Conservation (phyloP, 2,888 invertebrate genomes). For the Pantelozetes paolii region DNA sequence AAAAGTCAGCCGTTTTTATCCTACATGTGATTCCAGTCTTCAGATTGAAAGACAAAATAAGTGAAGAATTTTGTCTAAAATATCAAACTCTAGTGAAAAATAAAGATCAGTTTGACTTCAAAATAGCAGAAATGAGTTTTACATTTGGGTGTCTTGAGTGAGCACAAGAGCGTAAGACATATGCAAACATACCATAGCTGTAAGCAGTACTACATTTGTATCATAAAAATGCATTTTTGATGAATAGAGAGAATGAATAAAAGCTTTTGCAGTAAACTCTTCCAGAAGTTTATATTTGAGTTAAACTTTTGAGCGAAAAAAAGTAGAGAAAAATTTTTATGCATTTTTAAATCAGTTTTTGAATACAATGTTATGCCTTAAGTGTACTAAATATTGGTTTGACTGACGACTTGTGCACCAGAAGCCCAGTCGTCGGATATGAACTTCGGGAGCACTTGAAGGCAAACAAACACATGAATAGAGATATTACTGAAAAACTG, state of each 20-base stretch:
- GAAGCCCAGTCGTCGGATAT: neutral
- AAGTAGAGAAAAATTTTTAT: neutral
- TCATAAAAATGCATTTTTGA: slow-evolving; percentile 17
- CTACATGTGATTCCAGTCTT: neutral
- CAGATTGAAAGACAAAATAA: neutral
- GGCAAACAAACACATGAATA: no score
- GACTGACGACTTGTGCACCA: neutral
- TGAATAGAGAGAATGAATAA: slow-evolving; percentile 24
- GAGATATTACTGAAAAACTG: no score
- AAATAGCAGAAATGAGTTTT: neutral
- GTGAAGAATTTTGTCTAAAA: neutral
- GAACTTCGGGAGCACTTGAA: neutral
- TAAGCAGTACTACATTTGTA: slow-evolving; percentile 17
- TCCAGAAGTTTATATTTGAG: neutral
- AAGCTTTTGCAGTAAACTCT: neutral
- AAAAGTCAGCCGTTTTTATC: neutral
- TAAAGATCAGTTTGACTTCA: neutral
- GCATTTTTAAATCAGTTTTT: neutral
- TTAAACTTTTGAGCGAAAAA: neutral
- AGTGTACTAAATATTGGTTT: neutral
- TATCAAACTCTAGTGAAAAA: neutral
- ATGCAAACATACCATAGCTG: slow-evolving; percentile 6
- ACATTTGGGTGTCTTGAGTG: neutral
- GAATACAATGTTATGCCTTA: neutral
- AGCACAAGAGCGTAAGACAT: slow-evolving; percentile 21